A percentile compares a stretch with the other conserved stretches of the same genome.
phyloP scores from a whole-genome alignment of 2,888 invertebrate genomes.

The Nymphalis urticae region DNA sequence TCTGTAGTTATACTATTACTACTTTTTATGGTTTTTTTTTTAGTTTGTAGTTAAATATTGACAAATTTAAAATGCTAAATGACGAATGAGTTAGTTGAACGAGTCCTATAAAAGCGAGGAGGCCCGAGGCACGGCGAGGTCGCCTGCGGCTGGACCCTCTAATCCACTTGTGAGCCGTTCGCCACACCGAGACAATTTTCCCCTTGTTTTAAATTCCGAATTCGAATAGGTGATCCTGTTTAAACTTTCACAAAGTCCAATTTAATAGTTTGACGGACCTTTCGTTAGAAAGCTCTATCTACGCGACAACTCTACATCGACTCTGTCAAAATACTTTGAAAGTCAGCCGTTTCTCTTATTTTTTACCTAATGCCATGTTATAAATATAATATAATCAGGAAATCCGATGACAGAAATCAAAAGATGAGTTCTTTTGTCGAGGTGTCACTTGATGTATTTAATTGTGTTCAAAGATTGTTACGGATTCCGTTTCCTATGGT shows the following conservation, averaged over 20 bases:
- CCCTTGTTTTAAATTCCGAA: slow-evolving; percentile 71
- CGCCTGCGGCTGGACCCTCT: slow-evolving; percentile 61
- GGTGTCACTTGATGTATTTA: too few species aligned
- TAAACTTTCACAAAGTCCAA: slow-evolving; percentile 67
- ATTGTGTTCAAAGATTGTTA: too few species aligned
- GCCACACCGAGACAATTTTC: slow-evolving; percentile 60
- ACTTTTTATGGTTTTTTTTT: neutral
- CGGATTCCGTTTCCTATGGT: too few species aligned
- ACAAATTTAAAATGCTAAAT: slow-evolving; percentile 8
- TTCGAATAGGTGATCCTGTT: slow-evolving; percentile 73
- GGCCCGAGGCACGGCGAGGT: slow-evolving; percentile 31
- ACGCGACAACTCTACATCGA: neutral
- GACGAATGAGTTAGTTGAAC: slow-evolving; percentile 17
- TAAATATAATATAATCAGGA: too few species aligned
- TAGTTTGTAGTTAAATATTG: neutral
- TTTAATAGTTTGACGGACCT: slow-evolving; percentile 58
- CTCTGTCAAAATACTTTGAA: neutral
- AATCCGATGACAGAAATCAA: too few species aligned
- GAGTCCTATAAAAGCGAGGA: slow-evolving; percentile 17
- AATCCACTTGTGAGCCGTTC: slow-evolving; percentile 66
- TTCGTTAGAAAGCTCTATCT: slow-evolving; percentile 28
- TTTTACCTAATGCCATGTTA: too few species aligned
- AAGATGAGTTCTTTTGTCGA: too few species aligned
- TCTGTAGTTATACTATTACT: too few species aligned
- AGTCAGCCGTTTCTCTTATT: too few species aligned